Evolutionary conservation across 1,140 invertebrate genomes (phyloP), one percentile per base, ranked within the genome.

Genomic region (Trichoplusia ni): DNA sequence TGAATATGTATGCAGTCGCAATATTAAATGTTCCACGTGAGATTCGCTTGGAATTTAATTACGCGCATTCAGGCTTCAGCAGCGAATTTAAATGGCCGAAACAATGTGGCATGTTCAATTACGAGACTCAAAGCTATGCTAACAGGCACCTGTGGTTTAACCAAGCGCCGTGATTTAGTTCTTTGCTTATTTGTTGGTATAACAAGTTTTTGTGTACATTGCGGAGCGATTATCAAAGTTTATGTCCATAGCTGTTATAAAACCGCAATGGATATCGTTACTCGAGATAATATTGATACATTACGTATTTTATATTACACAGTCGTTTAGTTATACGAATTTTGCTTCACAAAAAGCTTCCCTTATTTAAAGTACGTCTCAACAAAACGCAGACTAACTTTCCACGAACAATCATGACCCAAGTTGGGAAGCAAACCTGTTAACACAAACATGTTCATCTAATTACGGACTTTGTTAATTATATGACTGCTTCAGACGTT

Each of bases 381-480:
- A n/a, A n/a, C n/a, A n/a, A n/a, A n/a, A n/a, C n/a, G n/a, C n/a
- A n/a, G n/a, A 42, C 38, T 13, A 46, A 46, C 44, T 27, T 47
- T 47, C 44, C 6, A 7, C 11, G 23, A 47, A 9, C 18, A 33
- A 33, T 42, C 38, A 42, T 21, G 38, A 42, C 9, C 23, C 42
- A 46, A 46, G 46, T 49, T 31, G 9, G 14, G 19, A 7, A 49
- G 33, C 46, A 49, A 33, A 49, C 46, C 25, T 31, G 46, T 18
- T 49, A 49, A 49, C 46, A 31, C 18, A 19, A 35, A 29, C 46
- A 56, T 31, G 29, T 51, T 60, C 38, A 54, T 46, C 61, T 33
- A 47, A 53, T 66, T 60, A 49, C 46, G 33, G 49, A 60, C 46
- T 60, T 60, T 47, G 49, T 18, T 67, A 56, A 66, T 69, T 69